A percentile compares a stretch with the other conserved stretches of the same genome.
phyloP scores from a whole-genome alignment of 2,797 vertebrate species.

The Brachyalestes nurse region DNA sequence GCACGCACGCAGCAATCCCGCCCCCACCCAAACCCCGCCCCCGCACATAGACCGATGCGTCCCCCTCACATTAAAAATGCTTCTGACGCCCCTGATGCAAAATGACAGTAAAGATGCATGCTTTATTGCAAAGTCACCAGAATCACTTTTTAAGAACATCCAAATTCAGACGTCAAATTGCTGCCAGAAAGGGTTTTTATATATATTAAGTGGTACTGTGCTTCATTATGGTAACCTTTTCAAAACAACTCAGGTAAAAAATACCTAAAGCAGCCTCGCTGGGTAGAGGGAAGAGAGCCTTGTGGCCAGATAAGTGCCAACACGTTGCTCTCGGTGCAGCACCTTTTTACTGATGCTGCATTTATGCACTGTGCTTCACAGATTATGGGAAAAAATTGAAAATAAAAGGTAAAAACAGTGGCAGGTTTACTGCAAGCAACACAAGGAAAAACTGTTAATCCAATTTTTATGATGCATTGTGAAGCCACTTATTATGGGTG shows the following conservation, averaged over 20 bases:
- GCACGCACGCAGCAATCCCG: too few relatives aligned
- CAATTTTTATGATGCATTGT: conserved; percentile 27
- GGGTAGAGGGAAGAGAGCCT: background rate
- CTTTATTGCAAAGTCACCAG: background rate
- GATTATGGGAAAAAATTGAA: background rate
- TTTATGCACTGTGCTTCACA: background rate
- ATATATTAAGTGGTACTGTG: too few relatives aligned
- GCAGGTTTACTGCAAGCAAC: background rate
- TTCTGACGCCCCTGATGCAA: too few relatives aligned
- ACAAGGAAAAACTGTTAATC: conserved; percentile 16
- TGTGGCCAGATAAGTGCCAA: background rate
- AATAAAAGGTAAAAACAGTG: background rate
- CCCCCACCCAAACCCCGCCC: too few relatives aligned
- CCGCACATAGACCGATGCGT: too few relatives aligned
- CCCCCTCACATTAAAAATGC: too few relatives aligned
- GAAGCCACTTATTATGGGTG: conserved; percentile 46
- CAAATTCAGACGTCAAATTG: background rate
- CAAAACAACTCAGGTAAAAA: too few relatives aligned
- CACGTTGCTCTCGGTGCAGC: background rate
- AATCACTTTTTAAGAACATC: background rate
- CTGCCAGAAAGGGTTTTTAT: background rate
- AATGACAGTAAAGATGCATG: background rate
- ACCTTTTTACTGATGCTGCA: too few relatives aligned
- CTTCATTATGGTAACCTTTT: background rate
- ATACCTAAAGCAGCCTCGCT: background rate